phyloP scores from a whole-genome alignment of 2,113 vertebrate species.

The Hystrix brachyura region DNA sequence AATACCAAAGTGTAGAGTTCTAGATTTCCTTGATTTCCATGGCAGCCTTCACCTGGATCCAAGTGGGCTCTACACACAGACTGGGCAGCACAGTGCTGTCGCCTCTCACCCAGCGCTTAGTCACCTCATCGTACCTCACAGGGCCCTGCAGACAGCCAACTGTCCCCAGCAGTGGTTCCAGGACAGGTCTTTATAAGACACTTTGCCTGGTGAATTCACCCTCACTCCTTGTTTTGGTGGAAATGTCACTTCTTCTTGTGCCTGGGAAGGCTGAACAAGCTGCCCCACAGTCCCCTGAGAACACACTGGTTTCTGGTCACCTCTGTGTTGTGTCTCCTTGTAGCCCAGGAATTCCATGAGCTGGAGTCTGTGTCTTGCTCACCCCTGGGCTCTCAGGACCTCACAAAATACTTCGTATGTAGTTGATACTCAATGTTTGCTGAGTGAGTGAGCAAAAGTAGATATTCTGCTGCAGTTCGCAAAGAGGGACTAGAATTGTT shows the following conservation, averaged over 20 bases:
- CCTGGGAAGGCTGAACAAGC: background rate
- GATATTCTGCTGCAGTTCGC: background rate
- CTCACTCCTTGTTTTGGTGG: background rate
- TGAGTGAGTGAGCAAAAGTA: background rate
- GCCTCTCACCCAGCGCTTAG: no score
- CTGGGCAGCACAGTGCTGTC: background rate
- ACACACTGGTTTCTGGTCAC: fast-evolving
- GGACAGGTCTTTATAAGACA: background rate
- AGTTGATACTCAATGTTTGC: background rate
- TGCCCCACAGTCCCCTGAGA: background rate
- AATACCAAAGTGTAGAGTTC: background rate
- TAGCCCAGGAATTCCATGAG: background rate
- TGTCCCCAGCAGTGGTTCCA: fast-evolving
- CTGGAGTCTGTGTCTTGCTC: background rate
- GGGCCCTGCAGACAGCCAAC: background rate
- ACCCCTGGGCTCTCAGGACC: background rate
- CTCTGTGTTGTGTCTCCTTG: background rate
- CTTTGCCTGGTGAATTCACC: background rate
- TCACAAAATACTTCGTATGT: background rate
- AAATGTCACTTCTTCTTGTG: background rate
- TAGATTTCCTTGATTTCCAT: background rate
- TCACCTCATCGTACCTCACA: background rate
- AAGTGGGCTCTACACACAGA: background rate
- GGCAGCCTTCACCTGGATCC: background rate
- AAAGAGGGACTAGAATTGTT: background rate